Conservation (phyloP, 2,888 invertebrate genomes). For the Hydraecia micacea region DNA sequence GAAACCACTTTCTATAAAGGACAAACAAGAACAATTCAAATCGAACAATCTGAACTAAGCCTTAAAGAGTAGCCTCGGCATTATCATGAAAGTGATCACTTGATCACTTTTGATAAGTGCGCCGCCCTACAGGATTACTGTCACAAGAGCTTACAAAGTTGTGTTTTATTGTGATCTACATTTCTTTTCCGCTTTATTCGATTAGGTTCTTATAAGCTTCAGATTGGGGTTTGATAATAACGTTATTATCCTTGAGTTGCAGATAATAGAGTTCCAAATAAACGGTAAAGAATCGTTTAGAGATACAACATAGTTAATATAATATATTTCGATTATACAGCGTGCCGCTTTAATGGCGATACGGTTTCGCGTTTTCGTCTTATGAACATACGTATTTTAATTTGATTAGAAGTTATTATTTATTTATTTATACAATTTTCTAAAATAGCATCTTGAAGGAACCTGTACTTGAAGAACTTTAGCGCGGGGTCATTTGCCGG, state of each 20-base stretch:
- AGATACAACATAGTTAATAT: neutral
- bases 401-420: no score
- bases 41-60: constrained; percentile 26
- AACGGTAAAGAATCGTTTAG: neutral
- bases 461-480: no score
- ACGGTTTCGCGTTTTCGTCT: no score
- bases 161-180: constrained; percentile 60
- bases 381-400: no score
- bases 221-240: constrained; percentile 36
- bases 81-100: constrained; percentile 56
- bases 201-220: constrained; percentile 38
- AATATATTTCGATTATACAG: neutral
- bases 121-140: constrained; percentile 53
- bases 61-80: constrained; percentile 24
- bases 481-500: no score
- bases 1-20: neutral
- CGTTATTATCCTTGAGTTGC: neutral
- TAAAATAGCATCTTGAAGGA: no score
- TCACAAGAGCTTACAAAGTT: constrained; percentile 56
- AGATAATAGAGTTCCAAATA: neutral
- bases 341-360: neutral
- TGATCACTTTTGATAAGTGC: constrained; percentile 63
- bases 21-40: constrained; percentile 29
- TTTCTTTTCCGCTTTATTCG: constrained; percentile 55
- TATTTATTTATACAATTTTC: no score